These are phyloP conservation scores for Microtus pennsylvanicus DNA, from an alignment of 2,113 vertebrate species.

Conservation along the genomic window DNA sequence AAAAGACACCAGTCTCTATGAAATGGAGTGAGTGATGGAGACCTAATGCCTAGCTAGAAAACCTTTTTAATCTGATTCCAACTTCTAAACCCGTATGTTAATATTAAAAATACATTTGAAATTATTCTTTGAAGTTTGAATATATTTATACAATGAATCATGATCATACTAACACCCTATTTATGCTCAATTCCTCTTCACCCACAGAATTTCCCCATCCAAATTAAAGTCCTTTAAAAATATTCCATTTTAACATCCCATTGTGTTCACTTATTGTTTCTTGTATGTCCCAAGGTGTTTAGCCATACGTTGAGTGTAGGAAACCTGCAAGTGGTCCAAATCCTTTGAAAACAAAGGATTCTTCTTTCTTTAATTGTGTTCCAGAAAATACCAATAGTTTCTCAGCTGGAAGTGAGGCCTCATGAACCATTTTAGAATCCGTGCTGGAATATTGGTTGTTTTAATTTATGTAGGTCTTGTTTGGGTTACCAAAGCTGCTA, in stretches of 20 bases:
- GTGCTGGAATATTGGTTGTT: no score
- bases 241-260: not conserved
- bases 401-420: not conserved
- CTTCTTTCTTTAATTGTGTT: not conserved
- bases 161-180: not conserved
- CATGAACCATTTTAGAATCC: not conserved
- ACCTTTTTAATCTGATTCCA: not conserved
- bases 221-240: not conserved
- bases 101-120: not conserved
- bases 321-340: not conserved
- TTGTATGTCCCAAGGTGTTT: no score
- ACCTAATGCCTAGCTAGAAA: not conserved
- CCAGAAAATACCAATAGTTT: not conserved
- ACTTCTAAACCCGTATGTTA: not conserved
- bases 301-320: not conserved
- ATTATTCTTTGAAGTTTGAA: not conserved
- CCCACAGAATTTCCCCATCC: no score
- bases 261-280: not conserved
- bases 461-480: not conserved
- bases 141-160: not conserved
- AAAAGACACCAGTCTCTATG: not conserved
- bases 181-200: rapidly evolving
- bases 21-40: not conserved
- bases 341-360: not conserved
- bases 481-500: not conserved